phyloP scores from a whole-genome alignment of 1,140 invertebrate species.

The Cyclina sinensis region DNA sequence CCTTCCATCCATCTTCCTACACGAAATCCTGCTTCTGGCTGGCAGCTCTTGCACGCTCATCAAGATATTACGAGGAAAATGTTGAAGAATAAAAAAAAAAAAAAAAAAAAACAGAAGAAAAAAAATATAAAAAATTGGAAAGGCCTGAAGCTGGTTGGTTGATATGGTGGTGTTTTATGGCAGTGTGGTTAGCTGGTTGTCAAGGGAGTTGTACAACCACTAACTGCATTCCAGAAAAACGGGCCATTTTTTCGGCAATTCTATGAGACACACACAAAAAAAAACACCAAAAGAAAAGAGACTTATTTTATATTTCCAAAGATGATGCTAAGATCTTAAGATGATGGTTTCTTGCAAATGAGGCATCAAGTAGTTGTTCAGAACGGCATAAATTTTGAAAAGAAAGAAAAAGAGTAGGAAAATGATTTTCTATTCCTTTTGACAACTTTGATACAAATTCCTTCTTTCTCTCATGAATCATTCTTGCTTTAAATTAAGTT shows the following conservation, averaged over 20 bases:
- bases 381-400: too few relatives aligned
- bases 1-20: conserved; percentile 74
- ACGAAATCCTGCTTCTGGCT: conserved; percentile 45
- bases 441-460: neutral
- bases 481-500: conserved; percentile 52
- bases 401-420: too few relatives aligned
- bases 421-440: too few relatives aligned
- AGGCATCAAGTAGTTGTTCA: too few relatives aligned
- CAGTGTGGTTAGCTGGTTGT: conserved; percentile 99
- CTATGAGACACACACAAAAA: neutral
- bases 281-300: too few relatives aligned
- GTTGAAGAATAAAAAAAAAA: neutral
- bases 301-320: too few relatives aligned
- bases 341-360: too few relatives aligned
- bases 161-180: conserved; percentile 89
- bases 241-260: conserved; percentile 69
- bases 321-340: too few relatives aligned
- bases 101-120: too few relatives aligned
- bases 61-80: neutral
- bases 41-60: conserved; percentile 34
- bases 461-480: conserved; percentile 45
- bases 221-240: conserved; percentile 94
- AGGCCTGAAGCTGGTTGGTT: conserved; percentile 30
- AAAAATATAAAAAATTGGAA: neutral
- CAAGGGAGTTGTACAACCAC: conserved; percentile 92